Evolutionary conservation across 2,888 invertebrate genomes (phyloP), one percentile per base, ranked within the genome.

Genomic region (Troides helena): DNA sequence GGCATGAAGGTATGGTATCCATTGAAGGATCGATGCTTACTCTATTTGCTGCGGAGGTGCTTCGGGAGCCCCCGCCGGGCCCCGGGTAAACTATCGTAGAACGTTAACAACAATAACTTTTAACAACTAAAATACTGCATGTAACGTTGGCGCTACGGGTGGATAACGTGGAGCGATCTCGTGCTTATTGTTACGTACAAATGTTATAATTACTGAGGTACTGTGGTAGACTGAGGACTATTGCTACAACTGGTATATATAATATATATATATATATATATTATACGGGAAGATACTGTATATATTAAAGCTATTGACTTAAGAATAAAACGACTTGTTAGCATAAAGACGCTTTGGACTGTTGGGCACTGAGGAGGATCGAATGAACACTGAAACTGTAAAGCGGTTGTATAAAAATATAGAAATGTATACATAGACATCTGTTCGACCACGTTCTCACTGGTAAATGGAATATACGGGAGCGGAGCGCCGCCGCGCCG

Each of bases 231-330:
- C 83, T 86, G 86, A 83, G 76, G 84, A 88, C 89, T 92, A 92
- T 92, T 89, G 90, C 89, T 88, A 89, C 80, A 82, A 81, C 79
- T 83, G 70, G 83, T 85, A 80, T 79, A 78, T 76, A 77, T 78
- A 77, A 77, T 83, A 81, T 77, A 81, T 88, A 89, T 80, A 80
- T 82, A 21, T 21, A 81, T 77, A 81, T 88, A 89, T 80, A 80
- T 82, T 82, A 82, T 84, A 83, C 83, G 90, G 90, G 92, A 90
- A 90, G 90, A 91, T 90, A 90, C 87, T 90, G 90, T 89, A 87
- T 80, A 87, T 85, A 89, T 92, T 92, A 92, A 92, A 92, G 91
- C 92, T 92, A 91, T 88, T 84, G 83, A 80, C 81, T 84, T 84
- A 86, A 84, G 88, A 86, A 84, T 85, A 87, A 77, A 88, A 85